Percentiles rank a stretch among this genome's conserved stretches.
Conservation (phyloP, 1,140 invertebrate genomes). For the Ips typographus region DNA sequence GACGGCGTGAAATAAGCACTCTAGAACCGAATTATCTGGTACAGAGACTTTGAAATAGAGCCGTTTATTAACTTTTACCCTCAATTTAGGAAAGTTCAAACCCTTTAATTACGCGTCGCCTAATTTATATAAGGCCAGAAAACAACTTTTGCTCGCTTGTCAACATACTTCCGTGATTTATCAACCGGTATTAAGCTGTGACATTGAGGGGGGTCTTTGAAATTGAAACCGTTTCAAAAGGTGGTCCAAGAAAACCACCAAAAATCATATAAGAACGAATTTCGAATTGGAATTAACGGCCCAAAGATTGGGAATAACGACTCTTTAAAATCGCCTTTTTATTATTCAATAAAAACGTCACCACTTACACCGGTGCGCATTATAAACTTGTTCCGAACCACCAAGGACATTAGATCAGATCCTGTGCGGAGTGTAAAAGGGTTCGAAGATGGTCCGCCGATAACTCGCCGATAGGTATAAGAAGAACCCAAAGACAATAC, state of each 20-base stretch:
- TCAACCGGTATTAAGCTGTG: constrained; percentile 16
- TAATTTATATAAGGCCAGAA: constrained; percentile 24
- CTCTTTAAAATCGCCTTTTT: constrained; percentile 25
- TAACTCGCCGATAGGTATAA: constrained; percentile 25
- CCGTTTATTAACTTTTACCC: constrained; percentile 42
- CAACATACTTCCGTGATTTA: neutral
- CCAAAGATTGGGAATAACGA: constrained; percentile 20
- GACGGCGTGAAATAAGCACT: constrained; percentile 32
- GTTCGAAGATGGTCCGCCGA: constrained; percentile 26
- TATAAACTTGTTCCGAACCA: constrained; percentile 30
- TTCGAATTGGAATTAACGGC: constrained; percentile 5
- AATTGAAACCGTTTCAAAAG: too few relatives aligned
- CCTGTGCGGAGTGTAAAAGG: constrained; percentile 19
- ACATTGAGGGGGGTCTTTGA: too few relatives aligned
- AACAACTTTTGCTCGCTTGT: constrained; percentile 24
- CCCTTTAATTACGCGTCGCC: constrained; percentile 38
- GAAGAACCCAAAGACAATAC: constrained; percentile 33
- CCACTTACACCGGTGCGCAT: constrained; percentile 16
- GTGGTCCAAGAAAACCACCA: too few relatives aligned
- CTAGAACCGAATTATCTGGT: constrained; percentile 36
- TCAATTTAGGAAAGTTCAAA: constrained; percentile 35
- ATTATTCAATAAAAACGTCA: constrained; percentile 34
- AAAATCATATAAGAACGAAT: neutral
- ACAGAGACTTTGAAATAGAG: constrained; percentile 39
- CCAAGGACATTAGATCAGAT: constrained; percentile 31